Evolutionary conservation across 2,888 invertebrate species (phyloP).

Genomic region (Pachymerium ferrugineum): DNA sequence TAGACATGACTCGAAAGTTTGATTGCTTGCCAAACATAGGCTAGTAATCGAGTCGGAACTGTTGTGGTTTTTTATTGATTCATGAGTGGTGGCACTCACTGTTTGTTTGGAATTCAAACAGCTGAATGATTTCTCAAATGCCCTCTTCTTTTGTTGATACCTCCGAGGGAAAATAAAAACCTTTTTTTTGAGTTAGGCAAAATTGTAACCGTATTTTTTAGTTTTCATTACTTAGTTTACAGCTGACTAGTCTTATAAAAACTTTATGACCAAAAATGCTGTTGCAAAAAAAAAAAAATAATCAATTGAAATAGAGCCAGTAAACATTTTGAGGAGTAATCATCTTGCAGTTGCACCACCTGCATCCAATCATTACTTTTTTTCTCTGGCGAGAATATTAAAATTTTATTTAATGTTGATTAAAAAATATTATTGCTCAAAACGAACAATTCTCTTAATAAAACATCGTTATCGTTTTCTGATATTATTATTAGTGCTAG

Average conservation of each 20-base stretch:
- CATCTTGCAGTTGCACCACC: constrained; percentile 20
- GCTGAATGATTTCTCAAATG: neutral
- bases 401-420: constrained; percentile 23
- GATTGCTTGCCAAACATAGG: neutral
- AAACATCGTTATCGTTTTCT: no score
- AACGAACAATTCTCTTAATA: neutral
- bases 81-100: neutral
- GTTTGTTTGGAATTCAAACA: neutral
- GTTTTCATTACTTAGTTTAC: neutral
- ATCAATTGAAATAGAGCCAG: constrained; percentile 10
- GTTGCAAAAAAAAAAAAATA: neutral
- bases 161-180: neutral
- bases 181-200: no score
- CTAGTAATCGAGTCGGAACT: neutral
- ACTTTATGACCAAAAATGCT: neutral
- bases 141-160: neutral
- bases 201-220: no score
- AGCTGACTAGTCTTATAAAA: neutral
- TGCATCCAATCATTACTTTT: neutral
- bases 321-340: neutral
- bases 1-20: neutral
- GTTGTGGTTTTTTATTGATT: neutral
- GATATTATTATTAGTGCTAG: neutral
- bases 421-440: neutral
- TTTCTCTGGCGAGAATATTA: neutral